Evolutionary conservation across 2,797 vertebrate genomes (phyloP).

Genomic region (Lycodopsis pacificus): DNA sequence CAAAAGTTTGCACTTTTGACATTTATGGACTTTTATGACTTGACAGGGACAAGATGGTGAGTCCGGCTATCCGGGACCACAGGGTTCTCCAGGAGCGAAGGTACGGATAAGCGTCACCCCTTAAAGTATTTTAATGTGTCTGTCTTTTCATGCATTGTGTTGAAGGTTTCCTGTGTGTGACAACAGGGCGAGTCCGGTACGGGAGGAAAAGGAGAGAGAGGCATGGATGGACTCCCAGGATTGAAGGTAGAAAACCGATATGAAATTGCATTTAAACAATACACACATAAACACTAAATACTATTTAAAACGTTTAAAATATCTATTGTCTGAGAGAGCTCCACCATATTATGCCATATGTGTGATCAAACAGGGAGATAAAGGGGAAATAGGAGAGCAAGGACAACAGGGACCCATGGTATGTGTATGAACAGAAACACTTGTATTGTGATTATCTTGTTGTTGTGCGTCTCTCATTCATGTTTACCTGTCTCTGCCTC

Average conservation of each 20-base stretch:
- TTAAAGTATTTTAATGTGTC: not conserved
- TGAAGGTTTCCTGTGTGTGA: constrained; percentile 39
- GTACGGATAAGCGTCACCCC: constrained; percentile 66
- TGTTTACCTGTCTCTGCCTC: constrained; percentile 21
- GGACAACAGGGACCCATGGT: constrained; percentile 78
- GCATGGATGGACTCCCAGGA: constrained; percentile 88
- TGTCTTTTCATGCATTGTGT: not conserved
- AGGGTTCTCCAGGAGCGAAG: constrained; percentile 87
- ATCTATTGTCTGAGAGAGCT: not conserved
- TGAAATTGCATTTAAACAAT: not conserved
- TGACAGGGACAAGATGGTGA: constrained; percentile 89
- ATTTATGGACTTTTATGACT: constrained; percentile 23
- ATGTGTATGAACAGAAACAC: constrained; percentile 29
- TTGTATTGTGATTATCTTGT: not conserved
- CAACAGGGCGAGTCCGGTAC: constrained; percentile 88
- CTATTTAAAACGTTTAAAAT: not conserved
- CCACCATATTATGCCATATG: not conserved
- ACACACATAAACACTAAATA: not conserved
- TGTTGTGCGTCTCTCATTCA: not conserved
- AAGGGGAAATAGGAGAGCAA: constrained; percentile 80
- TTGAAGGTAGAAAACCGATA: constrained; percentile 81
- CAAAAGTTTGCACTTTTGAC: not conserved
- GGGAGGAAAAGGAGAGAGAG: constrained; percentile 87
- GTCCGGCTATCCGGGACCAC: constrained; percentile 85
- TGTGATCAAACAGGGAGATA: constrained; percentile 78